Conservation (phyloP, 2,113 vertebrate species). For the Herpailurus yagouaroundi region DNA sequence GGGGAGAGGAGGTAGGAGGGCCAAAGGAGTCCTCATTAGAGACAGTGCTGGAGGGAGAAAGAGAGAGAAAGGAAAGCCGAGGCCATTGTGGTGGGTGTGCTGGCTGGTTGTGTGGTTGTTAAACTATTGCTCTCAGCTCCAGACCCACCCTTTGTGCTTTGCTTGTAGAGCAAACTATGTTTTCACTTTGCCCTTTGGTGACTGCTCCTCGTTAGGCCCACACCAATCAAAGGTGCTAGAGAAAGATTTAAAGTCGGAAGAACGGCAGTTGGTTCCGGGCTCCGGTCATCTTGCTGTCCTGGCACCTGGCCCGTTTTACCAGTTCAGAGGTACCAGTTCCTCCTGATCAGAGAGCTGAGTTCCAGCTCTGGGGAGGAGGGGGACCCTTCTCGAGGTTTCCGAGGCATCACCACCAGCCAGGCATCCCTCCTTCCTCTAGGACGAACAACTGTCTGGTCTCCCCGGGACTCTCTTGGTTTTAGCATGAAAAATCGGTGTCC, state of each 20-base stretch:
- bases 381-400: neutral
- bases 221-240: neutral
- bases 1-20: neutral
- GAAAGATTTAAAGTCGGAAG: neutral
- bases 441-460: no score
- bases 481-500: neutral
- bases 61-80: neutral
- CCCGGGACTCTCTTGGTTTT: neutral
- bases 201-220: neutral
- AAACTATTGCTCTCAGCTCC: neutral
- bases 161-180: no score
- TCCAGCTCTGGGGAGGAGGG: neutral
- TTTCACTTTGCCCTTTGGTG: neutral
- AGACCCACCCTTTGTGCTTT: fast-evolving
- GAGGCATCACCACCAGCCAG: neutral
- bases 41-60: neutral
- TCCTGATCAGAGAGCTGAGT: neutral
- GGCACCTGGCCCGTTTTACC: neutral
- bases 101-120: neutral
- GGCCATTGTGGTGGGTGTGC: no score
- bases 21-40: neutral
- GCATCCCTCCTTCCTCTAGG: neutral
- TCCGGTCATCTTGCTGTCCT: neutral
- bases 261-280: neutral
- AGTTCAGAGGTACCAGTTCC: neutral